These are phyloP conservation scores for Mayetiola destructor DNA, from an alignment of 2,888 invertebrate genomes.

Conservation along the genomic window DNA sequence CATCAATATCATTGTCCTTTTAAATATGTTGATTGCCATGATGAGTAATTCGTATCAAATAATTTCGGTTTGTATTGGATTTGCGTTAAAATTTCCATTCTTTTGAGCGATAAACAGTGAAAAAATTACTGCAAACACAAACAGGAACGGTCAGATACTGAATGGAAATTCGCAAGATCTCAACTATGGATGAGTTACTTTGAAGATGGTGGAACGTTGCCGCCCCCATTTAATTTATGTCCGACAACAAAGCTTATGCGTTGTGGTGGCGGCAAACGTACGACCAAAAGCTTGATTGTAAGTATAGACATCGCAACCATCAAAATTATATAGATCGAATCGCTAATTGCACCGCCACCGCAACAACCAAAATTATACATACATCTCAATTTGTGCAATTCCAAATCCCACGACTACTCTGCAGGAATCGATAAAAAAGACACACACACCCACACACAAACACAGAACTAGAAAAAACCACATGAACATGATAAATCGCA, in stretches of 20 bases:
- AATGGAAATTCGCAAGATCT: conserved; percentile 95
- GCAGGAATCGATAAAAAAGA: too few species aligned
- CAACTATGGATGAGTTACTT: conserved; percentile 97
- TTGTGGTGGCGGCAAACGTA: conserved; percentile 35
- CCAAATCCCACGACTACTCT: too few species aligned
- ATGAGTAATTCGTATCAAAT: conserved; percentile 98
- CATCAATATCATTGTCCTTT: conserved; percentile 89
- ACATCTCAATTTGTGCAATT: too few species aligned
- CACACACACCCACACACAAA: neutral
- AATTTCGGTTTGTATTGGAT: conserved; percentile 49
- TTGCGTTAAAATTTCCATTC: neutral
- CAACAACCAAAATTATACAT: too few species aligned
- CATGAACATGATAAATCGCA: too few species aligned
- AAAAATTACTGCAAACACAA: neutral
- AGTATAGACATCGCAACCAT: conserved; percentile 20
- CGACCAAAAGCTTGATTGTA: conserved; percentile 48
- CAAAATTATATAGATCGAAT: neutral
- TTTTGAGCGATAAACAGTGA: neutral
- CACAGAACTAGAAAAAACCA: neutral
- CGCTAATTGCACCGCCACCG: too few species aligned
- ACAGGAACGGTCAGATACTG: conserved; percentile 83
- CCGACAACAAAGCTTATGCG: conserved; percentile 67
- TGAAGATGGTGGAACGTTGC: conserved; percentile 79
- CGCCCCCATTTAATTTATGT: conserved; percentile 87
- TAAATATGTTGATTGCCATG: conserved; percentile 98